Base-by-base conservation (phyloP, 2,888 invertebrate genomes). In the Mesopsocus fuscifrons region DNA sequence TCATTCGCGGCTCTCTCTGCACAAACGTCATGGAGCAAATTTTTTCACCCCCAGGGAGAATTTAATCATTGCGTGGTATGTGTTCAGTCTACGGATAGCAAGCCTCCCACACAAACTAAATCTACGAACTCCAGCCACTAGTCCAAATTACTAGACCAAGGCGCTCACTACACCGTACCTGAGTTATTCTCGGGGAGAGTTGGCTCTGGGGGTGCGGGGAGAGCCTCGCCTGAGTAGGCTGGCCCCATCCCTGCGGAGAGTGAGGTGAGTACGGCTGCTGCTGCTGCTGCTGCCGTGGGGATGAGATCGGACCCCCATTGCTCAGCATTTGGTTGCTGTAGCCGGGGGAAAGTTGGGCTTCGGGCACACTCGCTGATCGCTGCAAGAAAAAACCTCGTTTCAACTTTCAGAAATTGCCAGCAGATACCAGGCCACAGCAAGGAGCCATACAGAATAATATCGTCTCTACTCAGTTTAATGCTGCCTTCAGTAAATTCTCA, bases 311-410 rank as follows among this genome's bases (percentile, higher is more conserved):
- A 30, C 47, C 49, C 38, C 60, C 57, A 50, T 56, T 60, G 50
- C 58, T 61, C 48, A 60, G 55, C 50, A 65, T 54, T 20, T 55
- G 59, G 49, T 59, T 60, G 51, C 66, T 63, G 56, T 69, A 72
- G 54, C 65, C 68, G 31, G 77, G 76, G 52, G 77, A 78, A 48
- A 77, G 64, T 57, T 74, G 67, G 41, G 65, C 63, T 52, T 68
- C 68, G 52, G 66, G 58, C 49, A 67, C 61, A 53, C 62, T 66
- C 6, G 55, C 51, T 35, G 66, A 65, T 48, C 66, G 63, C 65
- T 67, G 52, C 23, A 49, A 42, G 11, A 22, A 2, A 42, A 20
- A 34, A n/a, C 34, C 34, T 15, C 15, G 34, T 9, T 34, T 34
- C 8, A 8, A 16, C 13, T 8, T 9, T 13, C 8, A 34, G 18